Percentiles rank a stretch among this genome's conserved stretches.
Evolutionary conservation across 2,797 vertebrate genomes (phyloP).

Genomic region (Helarctos malayanus): DNA sequence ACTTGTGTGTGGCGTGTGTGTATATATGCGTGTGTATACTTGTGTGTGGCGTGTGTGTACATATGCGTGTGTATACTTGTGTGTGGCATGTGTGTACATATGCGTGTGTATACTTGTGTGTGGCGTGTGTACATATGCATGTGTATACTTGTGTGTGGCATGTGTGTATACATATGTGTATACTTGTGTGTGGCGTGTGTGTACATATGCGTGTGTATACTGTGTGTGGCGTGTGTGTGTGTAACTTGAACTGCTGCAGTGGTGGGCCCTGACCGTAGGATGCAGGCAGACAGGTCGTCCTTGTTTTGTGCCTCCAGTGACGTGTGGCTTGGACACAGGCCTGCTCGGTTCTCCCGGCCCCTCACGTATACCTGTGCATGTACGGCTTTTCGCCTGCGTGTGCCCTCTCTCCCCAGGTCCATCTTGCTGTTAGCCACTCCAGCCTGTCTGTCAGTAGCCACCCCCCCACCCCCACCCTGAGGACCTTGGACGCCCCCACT

Average conservation of each 20-base stretch:
- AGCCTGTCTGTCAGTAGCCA: background rate
- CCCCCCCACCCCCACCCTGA: background rate
- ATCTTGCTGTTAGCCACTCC: accelerated
- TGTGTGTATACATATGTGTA: too few relatives aligned
- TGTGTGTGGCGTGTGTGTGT: background rate
- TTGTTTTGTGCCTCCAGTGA: accelerated
- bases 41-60: too few relatives aligned
- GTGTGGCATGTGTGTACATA: background rate
- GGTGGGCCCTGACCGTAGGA: background rate
- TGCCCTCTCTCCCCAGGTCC: accelerated
- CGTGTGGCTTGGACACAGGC: accelerated
- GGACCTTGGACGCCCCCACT: accelerated
- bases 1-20: background rate
- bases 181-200: background rate
- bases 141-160: too few relatives aligned
- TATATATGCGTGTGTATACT: too few relatives aligned
- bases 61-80: too few relatives aligned
- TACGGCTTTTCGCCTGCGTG: background rate
- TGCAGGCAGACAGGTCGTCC: accelerated
- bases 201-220: too few relatives aligned
- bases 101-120: background rate
- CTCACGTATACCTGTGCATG: background rate
- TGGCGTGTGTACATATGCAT: too few relatives aligned
- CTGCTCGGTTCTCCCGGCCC: accelerated
- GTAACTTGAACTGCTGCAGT: accelerated